Evolutionary conservation across 2,113 vertebrate genomes (phyloP).

Genomic region (Chelonoidis abingdonii): DNA sequence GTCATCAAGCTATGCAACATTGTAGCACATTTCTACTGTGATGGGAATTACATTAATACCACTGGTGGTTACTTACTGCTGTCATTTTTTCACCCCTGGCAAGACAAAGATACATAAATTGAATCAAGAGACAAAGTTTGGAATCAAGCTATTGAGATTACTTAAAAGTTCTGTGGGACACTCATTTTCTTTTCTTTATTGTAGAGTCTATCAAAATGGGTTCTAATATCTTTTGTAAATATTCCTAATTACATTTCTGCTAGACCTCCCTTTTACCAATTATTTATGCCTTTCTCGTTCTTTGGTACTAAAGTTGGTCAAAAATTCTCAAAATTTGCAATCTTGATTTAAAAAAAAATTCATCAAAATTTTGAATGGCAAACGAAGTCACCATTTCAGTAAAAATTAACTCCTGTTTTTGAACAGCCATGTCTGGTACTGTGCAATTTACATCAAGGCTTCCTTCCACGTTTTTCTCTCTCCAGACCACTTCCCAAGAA

Average conservation of each 20-base stretch:
- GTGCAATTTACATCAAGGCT: neutral
- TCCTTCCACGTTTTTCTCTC: neutral
- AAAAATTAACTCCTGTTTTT: neutral
- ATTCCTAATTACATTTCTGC: conserved; percentile 39
- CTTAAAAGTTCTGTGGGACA: conserved; percentile 62
- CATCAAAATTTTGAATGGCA: neutral
- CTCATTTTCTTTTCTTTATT: conserved; percentile 59
- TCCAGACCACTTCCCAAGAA: neutral
- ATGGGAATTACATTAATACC: conserved; percentile 61
- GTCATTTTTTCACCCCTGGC: conserved; percentile 29
- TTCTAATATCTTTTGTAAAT: conserved; percentile 59
- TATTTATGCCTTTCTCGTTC: conserved; percentile 9
- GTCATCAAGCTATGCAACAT: conserved; percentile 69
- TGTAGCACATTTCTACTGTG: conserved; percentile 68
- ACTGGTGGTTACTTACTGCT: conserved; percentile 55
- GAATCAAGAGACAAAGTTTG: conserved; percentile 62
- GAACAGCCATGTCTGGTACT: neutral
- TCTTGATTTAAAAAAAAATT: neutral
- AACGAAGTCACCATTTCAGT: neutral
- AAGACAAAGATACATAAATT: conserved; percentile 65
- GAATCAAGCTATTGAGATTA: conserved; percentile 57
- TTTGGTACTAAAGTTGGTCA: conserved; percentile 5
- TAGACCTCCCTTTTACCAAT: conserved; percentile 25
- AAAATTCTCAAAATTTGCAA: neutral
- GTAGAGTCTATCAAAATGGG: conserved; percentile 67